A percentile compares a stretch with the other conserved stretches of the same genome.
phyloP scores from a whole-genome alignment of 35 echinoderm and acorn worm species.

The Apostichopus japonicus region DNA sequence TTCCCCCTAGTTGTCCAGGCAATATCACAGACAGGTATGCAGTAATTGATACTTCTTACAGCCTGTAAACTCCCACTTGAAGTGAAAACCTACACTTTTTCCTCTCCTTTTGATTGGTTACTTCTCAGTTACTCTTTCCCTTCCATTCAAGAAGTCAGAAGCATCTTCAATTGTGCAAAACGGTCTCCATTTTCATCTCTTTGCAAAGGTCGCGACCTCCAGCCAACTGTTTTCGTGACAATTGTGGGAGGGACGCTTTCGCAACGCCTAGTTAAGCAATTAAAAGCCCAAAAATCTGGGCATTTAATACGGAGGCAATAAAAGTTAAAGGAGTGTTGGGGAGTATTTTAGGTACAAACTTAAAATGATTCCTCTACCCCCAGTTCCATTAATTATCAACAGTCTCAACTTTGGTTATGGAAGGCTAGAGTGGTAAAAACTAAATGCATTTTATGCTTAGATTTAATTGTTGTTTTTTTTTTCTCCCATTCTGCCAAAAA shows the following conservation, averaged over 20 bases:
- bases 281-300: background rate
- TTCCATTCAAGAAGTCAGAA: background rate
- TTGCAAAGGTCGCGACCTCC: slow-evolving; percentile 18
- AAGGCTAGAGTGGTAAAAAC: too few species aligned
- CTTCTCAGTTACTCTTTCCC: slow-evolving; percentile 9
- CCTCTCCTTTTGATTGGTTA: slow-evolving; percentile 1
- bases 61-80: slow-evolving; percentile 36
- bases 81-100: slow-evolving; percentile 13
- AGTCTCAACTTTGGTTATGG: too few species aligned
- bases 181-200: background rate
- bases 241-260: background rate
- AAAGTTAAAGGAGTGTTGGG: too few species aligned
- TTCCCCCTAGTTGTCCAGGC: background rate
- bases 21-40: background rate
- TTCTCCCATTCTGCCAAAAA: too few species aligned
- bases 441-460: too few species aligned
- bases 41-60: slow-evolving; percentile 17
- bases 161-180: background rate
- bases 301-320: too few species aligned
- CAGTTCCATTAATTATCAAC: too few species aligned
- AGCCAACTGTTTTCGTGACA: background rate
- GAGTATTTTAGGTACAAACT: too few species aligned
- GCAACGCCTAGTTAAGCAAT: slow-evolving; percentile 3
- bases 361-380: too few species aligned
- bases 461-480: too few species aligned